A percentile compares a stretch with the other conserved stretches of the same genome.
phyloP scores from a whole-genome alignment of 2,797 vertebrate species.

The Fistularia commersonii region DNA sequence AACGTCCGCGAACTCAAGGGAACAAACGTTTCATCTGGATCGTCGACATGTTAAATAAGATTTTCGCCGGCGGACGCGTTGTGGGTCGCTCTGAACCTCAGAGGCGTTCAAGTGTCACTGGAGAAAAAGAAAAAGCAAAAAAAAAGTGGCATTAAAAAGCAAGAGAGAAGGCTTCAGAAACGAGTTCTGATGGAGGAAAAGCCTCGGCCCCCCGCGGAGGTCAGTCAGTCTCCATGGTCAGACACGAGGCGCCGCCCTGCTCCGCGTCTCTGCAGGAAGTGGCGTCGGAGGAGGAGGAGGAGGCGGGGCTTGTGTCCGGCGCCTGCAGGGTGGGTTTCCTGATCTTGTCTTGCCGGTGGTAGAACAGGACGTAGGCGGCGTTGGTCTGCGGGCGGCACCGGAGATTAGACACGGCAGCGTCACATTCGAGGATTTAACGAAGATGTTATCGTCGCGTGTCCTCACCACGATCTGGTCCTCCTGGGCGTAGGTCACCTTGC shows the following conservation, averaged over 20 bases:
- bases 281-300: slow-evolving; percentile 43
- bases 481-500: slow-evolving; percentile 80
- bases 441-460: not conserved
- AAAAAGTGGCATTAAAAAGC: not conserved
- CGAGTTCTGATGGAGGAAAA: not conserved
- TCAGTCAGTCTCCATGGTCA: slow-evolving; percentile 76
- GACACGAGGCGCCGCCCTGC: slow-evolving; percentile 32
- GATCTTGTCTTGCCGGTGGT: slow-evolving; percentile 85
- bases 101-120: slow-evolving; percentile 16
- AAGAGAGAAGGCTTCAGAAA: not conserved
- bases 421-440: no score
- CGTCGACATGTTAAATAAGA: not conserved
- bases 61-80: not conserved
- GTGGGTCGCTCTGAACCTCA: not conserved
- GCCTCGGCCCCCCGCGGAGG: not conserved
- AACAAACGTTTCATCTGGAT: no score
- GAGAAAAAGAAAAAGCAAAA: not conserved
- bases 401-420: not conserved
- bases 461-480: slow-evolving; percentile 86
- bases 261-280: slow-evolving; percentile 32
- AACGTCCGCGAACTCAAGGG: no score
- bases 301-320: slow-evolving; percentile 28
- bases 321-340: slow-evolving; percentile 62
- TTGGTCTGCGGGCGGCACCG: slow-evolving; percentile 72
- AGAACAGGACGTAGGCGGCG: slow-evolving; percentile 87